Conservation (phyloP, 2,797 vertebrate genomes). For the Anguilla pacifica region DNA sequence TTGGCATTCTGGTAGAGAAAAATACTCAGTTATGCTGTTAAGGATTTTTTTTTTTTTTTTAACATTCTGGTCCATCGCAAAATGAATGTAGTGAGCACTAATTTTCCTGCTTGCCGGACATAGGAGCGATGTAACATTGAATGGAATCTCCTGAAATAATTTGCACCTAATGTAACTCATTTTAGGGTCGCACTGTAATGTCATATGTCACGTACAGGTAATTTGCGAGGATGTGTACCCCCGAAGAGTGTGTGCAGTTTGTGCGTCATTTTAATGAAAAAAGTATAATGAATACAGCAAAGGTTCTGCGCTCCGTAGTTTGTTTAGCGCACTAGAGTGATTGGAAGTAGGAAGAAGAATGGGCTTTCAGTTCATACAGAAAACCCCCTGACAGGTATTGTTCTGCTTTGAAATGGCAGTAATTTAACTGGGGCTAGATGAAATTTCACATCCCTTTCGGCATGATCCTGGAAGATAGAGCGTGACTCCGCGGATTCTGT, state of each 20-base stretch:
- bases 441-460: background rate
- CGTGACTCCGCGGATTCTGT: background rate
- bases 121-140: too few species aligned
- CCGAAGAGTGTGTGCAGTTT: background rate
- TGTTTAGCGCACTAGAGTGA: background rate
- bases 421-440: background rate
- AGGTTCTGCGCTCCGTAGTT: background rate
- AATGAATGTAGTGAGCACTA: too few species aligned
- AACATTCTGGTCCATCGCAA: background rate
- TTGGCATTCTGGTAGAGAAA: too few species aligned
- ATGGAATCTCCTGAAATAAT: background rate
- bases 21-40: too few species aligned
- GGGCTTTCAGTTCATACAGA: background rate
- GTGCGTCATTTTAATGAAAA: background rate
- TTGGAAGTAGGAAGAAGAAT: background rate
- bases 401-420: slow-evolving; percentile 14
- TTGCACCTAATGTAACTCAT: background rate
- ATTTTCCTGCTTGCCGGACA: too few species aligned
- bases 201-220: background rate
- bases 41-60: too few species aligned
- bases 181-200: background rate
- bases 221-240: background rate
- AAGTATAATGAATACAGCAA: background rate
- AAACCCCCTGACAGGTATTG: background rate
- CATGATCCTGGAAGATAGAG: background rate